Percentiles rank a stretch among this genome's conserved stretches.
These are phyloP conservation scores for Lacerta bilineata DNA, from an alignment of 2,797 vertebrate genomes.

Conservation along the genomic window DNA sequence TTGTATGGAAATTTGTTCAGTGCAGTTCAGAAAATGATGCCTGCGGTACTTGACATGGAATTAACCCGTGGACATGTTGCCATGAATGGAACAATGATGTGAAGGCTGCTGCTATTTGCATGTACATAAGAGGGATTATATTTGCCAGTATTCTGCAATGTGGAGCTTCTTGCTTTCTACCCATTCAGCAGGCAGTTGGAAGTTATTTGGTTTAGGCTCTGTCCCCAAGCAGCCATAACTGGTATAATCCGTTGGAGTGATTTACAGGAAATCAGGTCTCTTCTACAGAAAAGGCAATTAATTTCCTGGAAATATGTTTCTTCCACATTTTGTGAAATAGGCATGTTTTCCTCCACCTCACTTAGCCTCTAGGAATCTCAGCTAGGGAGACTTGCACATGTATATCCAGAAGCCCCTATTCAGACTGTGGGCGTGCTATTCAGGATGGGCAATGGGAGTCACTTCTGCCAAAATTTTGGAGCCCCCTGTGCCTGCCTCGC, in stretches of 20 bases:
- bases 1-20: neutral
- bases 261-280: neutral
- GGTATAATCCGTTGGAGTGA: neutral
- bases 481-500: neutral
- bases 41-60: neutral
- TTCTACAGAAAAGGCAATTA: neutral
- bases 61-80: neutral
- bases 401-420: neutral
- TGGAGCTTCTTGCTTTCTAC: neutral
- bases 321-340: neutral
- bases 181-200: neutral
- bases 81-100: neutral
- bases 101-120: neutral
- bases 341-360: neutral
- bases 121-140: neutral
- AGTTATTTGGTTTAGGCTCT: neutral
- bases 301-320: neutral
- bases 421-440: neutral
- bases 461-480: neutral
- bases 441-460: neutral
- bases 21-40: constrained; percentile 1
- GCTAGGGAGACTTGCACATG: neutral
- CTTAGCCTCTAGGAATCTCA: neutral
- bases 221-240: neutral
- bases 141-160: neutral